Evolutionary conservation across 2,888 invertebrate genomes (phyloP), one percentile per base, ranked within the genome.

Genomic region (Sarcophaga rosellei): DNA sequence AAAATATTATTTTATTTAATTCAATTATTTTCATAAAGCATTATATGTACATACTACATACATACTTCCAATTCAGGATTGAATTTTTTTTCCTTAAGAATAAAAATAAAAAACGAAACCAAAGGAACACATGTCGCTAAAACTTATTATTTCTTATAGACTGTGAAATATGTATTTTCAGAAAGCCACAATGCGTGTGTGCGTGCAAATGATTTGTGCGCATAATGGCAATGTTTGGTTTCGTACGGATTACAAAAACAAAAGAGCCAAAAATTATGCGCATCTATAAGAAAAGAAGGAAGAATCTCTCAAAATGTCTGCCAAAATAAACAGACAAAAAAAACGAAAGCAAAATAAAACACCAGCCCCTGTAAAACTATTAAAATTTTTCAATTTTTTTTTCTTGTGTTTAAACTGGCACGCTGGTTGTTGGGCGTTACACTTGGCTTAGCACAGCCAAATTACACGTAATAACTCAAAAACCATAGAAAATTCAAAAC

Each of bases 131-230:
- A 91, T 91, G 91, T 88, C 90, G 89, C 81, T 75, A 81, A 81
- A 86, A 86, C 89, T 90, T 91, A 91, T 91, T 89, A 91, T 90
- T 90, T 91, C 90, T 90, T 89, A 90, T 91, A 91, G 91, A 91
- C 91, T 91, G 91, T 91, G 90, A 90, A 91, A 91, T 90, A n/a
- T n/a, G n/a, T n/a, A 91, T 91, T 89, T 88, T 53, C 17, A 35
- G 35, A 53, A 88, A 88, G 35, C 85, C 88, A 87, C 87, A 87
- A 86, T 87, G 87, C 83, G 88, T 53, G 17, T 17, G 53, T 87
- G 47, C 62, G 74, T 74, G 44, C 21, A 62, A 68, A 57, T 44
- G n/a, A 66, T 61, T 74, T 79, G 47, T 73, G 79, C 2, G 45
- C n/a, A 23, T 62, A 53, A 53, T 25, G 23, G 35, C 35, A 66